These are phyloP conservation scores for Thereuonema tuberculata DNA, from an alignment of 1,140 invertebrate genomes.

Conservation along the genomic window DNA sequence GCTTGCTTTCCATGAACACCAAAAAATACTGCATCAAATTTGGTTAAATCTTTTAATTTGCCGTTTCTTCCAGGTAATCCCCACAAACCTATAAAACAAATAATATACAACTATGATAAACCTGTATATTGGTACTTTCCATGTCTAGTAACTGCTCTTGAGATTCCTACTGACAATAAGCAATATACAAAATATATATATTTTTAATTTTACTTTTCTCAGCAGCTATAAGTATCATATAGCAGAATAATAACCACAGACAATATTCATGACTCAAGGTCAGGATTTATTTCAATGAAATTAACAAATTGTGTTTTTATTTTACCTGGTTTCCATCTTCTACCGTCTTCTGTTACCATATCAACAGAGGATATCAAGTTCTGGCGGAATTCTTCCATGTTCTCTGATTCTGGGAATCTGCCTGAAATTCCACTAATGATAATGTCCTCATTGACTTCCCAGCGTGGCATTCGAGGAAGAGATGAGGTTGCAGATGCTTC, in stretches of 20 bases:
- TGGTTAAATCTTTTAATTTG: constrained; percentile 72
- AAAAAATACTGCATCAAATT: constrained; percentile 88
- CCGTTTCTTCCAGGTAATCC: constrained; percentile 72
- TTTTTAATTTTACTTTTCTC: not conserved
- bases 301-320: not conserved
- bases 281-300: not conserved
- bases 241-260: not conserved
- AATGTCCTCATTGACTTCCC: constrained; percentile 16
- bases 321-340: constrained; percentile 28
- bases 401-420: constrained; percentile 29
- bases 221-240: not conserved
- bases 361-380: constrained; percentile 27
- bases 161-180: not conserved
- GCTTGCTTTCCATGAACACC: constrained; percentile 88
- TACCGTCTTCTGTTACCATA: constrained; percentile 30
- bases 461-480: no score
- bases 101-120: constrained; percentile 6
- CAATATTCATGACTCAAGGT: not conserved
- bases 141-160: constrained; percentile 5
- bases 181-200: not conserved
- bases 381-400: constrained; percentile 29
- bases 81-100: constrained; percentile 40
- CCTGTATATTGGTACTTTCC: not conserved
- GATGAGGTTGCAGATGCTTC: no score
- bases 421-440: constrained; percentile 29